These are phyloP conservation scores for Malurus splendens DNA, from an alignment of 2,797 vertebrate genomes.

Conservation along the genomic window DNA sequence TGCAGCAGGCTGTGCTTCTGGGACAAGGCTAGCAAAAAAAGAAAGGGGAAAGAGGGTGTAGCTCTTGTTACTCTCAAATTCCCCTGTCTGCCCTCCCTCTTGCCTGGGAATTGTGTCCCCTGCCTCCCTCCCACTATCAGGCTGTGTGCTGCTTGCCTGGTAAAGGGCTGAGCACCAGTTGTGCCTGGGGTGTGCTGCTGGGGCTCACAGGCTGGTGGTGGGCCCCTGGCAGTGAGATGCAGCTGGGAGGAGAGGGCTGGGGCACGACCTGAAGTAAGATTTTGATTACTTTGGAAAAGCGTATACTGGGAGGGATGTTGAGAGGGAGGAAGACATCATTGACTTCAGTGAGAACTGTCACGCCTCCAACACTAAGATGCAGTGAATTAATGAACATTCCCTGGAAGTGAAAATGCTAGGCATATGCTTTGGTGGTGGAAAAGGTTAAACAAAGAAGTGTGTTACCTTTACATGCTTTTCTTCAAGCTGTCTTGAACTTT, in stretches of 20 bases:
- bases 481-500: neutral
- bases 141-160: neutral
- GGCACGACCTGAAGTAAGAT: neutral
- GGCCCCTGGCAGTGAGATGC: neutral
- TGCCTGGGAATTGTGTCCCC: neutral
- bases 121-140: neutral
- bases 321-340: neutral
- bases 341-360: neutral
- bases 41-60: neutral
- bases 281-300: neutral
- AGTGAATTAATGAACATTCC: neutral
- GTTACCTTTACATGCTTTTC: neutral
- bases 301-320: neutral
- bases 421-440: neutral
- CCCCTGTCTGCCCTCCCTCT: neutral
- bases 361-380: neutral
- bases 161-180: neutral
- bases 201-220: neutral
- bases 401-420: neutral
- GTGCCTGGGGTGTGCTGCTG: neutral
- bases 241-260: neutral
- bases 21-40: rapidly evolving
- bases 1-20: neutral
- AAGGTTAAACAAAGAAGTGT: neutral
- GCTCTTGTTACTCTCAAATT: neutral